Evolutionary conservation across 2,113 vertebrate genomes (phyloP), one percentile per base, ranked within the genome.

Genomic region (Nestor notabilis): DNA sequence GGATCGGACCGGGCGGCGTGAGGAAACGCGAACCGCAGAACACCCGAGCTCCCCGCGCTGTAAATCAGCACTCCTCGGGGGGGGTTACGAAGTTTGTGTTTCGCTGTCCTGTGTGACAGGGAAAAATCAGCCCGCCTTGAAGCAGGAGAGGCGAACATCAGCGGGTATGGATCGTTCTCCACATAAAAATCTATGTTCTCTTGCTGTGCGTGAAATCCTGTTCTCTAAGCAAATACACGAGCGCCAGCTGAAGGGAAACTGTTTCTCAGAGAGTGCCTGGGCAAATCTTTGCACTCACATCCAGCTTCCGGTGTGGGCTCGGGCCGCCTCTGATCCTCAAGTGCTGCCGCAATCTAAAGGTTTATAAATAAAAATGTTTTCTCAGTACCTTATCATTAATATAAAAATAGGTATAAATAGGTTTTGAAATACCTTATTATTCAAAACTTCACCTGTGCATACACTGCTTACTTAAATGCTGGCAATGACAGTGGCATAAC

Each of bases 21-120:
- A 9, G 55, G 50, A 13, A 7, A 13, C 7, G 0, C 11, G 70
- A 39, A 39, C 39, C 39, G 39, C 39, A 39, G 39, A 39, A 39
- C 39, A 11, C 39, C 39, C 39, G 39, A 39, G 39, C 39, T 39
- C 39, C 39, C 39, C 7, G 0, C 11, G 70, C 50, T 11, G 63
- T 3, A 4, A 4, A 17, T 12, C 11, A 37, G 5, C 20, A 0
- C 10, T 29, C 17, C 2, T 2, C 1, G 31, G 28, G 7, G 14
- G 14, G 0, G 13, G 4, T 44, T 3, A 3, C 20, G 16, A 17
- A 2, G 11, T 17, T 23, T 16, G 5, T 1, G 33, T 47, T 18
- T 20, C 86, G 28, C 21, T 23, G 69, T 1, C 33, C 35, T 0
- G 16, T 9, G 44, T 1, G 41, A 27, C 60, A 19, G 49, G 4